A percentile compares a stretch with the other conserved stretches of the same genome.
Conservation (phyloP, 2,888 invertebrate species). For the Pristionchus mayeri region DNA sequence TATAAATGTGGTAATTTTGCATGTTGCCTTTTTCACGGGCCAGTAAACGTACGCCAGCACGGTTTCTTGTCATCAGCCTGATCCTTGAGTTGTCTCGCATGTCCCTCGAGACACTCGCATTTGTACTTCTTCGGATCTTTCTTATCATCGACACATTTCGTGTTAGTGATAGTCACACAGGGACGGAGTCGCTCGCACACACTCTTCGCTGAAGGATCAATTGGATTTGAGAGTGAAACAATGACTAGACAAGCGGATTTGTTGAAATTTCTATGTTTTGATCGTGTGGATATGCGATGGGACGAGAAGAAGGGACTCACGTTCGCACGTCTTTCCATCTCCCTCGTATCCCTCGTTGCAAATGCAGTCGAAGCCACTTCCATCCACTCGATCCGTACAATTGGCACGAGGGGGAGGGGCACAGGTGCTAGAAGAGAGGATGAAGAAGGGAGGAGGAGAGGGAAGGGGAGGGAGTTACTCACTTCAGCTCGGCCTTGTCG, state of each 20-base stretch:
- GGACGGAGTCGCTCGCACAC: slow-evolving; percentile 42
- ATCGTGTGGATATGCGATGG: no score
- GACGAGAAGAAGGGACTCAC: not conserved
- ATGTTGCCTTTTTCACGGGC: no score
- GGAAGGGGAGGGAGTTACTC: not conserved
- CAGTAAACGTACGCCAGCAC: slow-evolving; percentile 33
- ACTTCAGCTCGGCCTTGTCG: slow-evolving; percentile 46
- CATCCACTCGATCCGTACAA: slow-evolving; percentile 21
- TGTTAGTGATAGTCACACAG: slow-evolving; percentile 14
- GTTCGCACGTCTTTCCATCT: slow-evolving; percentile 36
- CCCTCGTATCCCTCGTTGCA: slow-evolving; percentile 46
- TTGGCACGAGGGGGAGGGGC: slow-evolving; percentile 24
- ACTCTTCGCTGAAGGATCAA: not conserved
- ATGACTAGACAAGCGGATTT: no score
- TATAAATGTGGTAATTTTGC: no score
- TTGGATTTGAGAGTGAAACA: no score
- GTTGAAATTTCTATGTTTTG: no score
- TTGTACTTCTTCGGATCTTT: slow-evolving; percentile 24
- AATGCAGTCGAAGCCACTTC: slow-evolving; percentile 23
- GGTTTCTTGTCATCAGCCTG: slow-evolving; percentile 29
- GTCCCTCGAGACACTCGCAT: slow-evolving; percentile 24
- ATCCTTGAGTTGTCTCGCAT: slow-evolving; percentile 42
- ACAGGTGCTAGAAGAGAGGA: slow-evolving; percentile 14
- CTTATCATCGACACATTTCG: slow-evolving; percentile 28
- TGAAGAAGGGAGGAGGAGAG: not conserved